Base-by-base conservation (phyloP, 2,113 vertebrate species). In the Otis tarda region DNA sequence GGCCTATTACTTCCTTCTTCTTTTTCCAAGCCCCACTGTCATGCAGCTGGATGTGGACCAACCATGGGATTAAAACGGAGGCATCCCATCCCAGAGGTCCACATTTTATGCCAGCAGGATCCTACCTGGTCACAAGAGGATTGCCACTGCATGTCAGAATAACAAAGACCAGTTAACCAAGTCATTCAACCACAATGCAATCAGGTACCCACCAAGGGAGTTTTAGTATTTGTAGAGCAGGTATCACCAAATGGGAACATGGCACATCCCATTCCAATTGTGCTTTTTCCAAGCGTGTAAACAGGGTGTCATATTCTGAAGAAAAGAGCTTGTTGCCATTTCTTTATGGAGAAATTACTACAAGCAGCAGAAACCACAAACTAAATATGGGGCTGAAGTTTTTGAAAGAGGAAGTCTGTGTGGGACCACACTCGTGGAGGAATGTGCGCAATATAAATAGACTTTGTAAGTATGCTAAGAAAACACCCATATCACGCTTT, bases 351-450 rank as follows among this genome's bases (percentile, higher is more conserved):
- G 64, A 87, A 92, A 81, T 39, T 77, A 33, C 69, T 81, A 57
- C 64, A 83, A 91, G 64, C 31, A 83, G 87, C 87, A 92, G 43
- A 77, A 94, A 81, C 55, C 63, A 47, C 64, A 80, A 68, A 35
- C 52, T 94, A 73, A 57, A 59, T 74, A 56, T 64, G n/a, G 50
- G 83, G 43, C 37, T 78, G 45, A 88, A 77, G 35, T 28, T 93
- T 88, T 70, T 74, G 67, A 83, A 97, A 96, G 90, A 96, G 93
- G 88, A 92, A 96, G 69, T 74, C 37, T 61, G 35, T 35, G 57
- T 33, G 60, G 41, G 68, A 89, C 73, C 80, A 63, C 25, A 30
- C 21, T 83, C 23, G 2, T 15, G 23, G 60, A 70, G 35, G 43
- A 92, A 78, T 18, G 27, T 47, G 33, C 57, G 28, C 33, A 49